Conservation (phyloP, 1,140 invertebrate species). For the Sinonovacula constricta region DNA sequence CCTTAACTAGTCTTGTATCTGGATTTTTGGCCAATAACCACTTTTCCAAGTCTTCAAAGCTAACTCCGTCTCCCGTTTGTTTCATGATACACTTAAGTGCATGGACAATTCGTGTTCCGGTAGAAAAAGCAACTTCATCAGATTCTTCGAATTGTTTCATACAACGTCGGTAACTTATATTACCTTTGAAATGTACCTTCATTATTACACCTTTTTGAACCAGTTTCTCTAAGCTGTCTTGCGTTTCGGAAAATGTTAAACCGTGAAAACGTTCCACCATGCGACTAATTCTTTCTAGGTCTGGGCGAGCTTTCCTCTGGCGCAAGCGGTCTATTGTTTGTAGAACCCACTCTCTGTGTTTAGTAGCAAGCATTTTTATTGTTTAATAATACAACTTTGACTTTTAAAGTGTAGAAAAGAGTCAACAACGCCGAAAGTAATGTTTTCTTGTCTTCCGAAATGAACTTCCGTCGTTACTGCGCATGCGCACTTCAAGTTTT, state of each 20-base stretch:
- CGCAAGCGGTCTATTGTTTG: conserved; percentile 90
- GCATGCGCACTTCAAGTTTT: conserved; percentile 40
- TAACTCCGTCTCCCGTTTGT: conserved; percentile 49
- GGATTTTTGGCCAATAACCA: conserved; percentile 60
- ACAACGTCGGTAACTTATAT: conserved; percentile 88
- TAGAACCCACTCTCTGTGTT: conserved; percentile 86
- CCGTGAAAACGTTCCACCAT: conserved; percentile 86
- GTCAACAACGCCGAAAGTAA: background rate
- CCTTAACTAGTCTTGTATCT: conserved; percentile 45
- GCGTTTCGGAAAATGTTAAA: conserved; percentile 85
- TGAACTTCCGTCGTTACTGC: conserved; percentile 40
- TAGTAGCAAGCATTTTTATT: conserved; percentile 78
- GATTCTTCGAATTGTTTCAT: conserved; percentile 69
- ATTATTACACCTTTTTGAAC: conserved; percentile 86
- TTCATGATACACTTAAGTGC: conserved; percentile 23
- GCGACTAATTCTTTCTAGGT: conserved; percentile 88
- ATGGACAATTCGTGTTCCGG: conserved; percentile 20
- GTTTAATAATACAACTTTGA: background rate
- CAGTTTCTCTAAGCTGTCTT: conserved; percentile 85
- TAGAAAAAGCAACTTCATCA: background rate
- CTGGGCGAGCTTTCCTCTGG: conserved; percentile 88
- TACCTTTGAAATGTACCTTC: conserved; percentile 91
- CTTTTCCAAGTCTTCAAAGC: conserved; percentile 57
- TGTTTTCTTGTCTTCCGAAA: conserved; percentile 39
- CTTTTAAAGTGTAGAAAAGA: background rate